phyloP scores from a whole-genome alignment of 2,888 invertebrate species.

The Clivina fossor region DNA sequence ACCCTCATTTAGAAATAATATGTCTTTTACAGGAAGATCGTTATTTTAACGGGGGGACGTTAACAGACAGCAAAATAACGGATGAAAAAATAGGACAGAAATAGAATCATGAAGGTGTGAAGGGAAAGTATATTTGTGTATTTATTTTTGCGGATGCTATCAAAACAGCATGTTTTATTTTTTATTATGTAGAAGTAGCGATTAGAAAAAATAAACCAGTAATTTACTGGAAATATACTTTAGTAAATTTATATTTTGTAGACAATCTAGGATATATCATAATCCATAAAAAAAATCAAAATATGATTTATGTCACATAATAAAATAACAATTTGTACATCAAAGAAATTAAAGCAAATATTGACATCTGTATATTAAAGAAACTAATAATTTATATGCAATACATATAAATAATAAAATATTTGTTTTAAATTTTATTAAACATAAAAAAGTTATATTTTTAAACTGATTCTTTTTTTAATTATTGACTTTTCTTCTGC shows the following conservation, averaged over 20 bases:
- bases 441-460: no score
- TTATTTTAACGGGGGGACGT: constrained; percentile 17
- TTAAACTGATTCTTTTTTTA: no score
- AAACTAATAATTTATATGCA: no score
- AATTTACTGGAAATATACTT: not conserved
- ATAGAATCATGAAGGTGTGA: constrained; percentile 21
- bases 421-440: no score
- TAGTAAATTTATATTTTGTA: no score
- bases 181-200: not conserved
- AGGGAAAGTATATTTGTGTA: constrained; percentile 1
- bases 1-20: constrained; percentile 25
- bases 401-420: no score
- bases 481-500: no score
- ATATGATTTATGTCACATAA: no score
- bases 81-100: constrained; percentile 6
- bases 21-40: constrained; percentile 28
- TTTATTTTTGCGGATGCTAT: constrained; percentile 8
- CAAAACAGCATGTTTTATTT: not conserved
- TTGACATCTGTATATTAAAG: not conserved
- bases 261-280: no score
- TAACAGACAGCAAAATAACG: not conserved
- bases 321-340: no score
- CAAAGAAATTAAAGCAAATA: not conserved
- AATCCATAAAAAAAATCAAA: no score
- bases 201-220: not conserved